Conservation (phyloP, 2,888 invertebrate genomes). For the Nysson spinosus region DNA sequence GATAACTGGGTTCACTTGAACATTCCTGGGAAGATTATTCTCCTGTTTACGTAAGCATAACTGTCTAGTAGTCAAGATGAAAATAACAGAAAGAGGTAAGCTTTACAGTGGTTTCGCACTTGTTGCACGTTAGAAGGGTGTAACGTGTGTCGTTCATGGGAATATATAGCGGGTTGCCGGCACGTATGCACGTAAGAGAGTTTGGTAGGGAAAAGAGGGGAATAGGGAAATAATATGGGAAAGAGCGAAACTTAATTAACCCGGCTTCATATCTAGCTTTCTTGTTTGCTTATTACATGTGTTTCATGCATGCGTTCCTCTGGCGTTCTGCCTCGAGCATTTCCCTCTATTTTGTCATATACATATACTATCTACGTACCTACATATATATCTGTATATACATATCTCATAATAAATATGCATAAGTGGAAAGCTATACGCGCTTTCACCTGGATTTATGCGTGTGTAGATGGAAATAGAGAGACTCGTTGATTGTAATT, state of each 20-base stretch:
- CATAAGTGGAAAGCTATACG: background rate
- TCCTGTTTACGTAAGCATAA: background rate
- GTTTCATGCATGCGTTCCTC: conserved; percentile 30
- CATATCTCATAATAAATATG: background rate
- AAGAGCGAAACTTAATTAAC: conserved; percentile 60
- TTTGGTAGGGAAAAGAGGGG: background rate
- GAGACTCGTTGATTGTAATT: conserved; percentile 64
- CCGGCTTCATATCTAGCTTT: conserved; percentile 27
- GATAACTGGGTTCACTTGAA: background rate
- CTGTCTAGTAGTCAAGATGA: background rate
- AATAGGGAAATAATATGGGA: conserved; percentile 43
- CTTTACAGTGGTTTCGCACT: conserved; percentile 52
- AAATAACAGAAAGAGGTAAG: conserved; percentile 21
- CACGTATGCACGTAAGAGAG: conserved; percentile 21
- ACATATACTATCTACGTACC: too few species aligned
- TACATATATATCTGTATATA: too few species aligned
- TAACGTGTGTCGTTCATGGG: conserved; percentile 10
- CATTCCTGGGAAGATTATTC: too few species aligned
- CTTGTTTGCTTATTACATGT: conserved; percentile 50
- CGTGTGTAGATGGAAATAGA: background rate
- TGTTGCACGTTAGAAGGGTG: conserved; percentile 49
- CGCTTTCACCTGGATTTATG: background rate
- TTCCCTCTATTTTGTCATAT: conserved; percentile 1
- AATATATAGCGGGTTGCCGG: too few species aligned
- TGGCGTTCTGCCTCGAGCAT: conserved; percentile 1